Conservation (phyloP, 2,113 vertebrate species). For the Antechinus stuartii region DNA sequence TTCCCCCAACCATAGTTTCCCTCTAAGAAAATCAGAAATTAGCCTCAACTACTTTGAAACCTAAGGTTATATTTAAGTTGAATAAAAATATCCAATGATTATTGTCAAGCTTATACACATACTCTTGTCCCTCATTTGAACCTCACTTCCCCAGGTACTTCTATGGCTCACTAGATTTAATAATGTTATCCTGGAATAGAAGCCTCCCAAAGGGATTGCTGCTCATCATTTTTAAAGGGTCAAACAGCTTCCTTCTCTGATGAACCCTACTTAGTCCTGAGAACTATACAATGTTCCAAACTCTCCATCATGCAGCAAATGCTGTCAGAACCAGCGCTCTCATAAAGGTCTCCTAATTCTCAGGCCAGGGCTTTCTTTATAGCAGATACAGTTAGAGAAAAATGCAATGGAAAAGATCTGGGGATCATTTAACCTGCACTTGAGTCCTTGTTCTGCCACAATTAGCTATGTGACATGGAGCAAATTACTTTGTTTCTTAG, state of each 20-base stretch:
- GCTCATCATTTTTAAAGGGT: background rate
- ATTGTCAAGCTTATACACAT: background rate
- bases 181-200: background rate
- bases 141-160: background rate
- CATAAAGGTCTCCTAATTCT: background rate
- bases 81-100: background rate
- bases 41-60: background rate
- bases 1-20: background rate
- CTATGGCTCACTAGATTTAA: background rate
- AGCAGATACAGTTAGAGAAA: background rate
- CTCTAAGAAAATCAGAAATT: background rate
- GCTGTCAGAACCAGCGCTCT: background rate
- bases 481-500: background rate
- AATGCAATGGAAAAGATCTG: background rate
- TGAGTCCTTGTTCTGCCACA: background rate
- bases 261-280: background rate
- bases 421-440: no score
- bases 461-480: background rate
- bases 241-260: background rate
- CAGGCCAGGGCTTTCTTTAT: background rate
- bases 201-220: background rate
- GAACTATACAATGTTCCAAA: background rate
- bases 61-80: background rate
- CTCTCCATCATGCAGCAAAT: background rate
- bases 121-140: background rate